Base-by-base conservation (phyloP, 2,888 invertebrate species). In the Apoderus coryli region DNA sequence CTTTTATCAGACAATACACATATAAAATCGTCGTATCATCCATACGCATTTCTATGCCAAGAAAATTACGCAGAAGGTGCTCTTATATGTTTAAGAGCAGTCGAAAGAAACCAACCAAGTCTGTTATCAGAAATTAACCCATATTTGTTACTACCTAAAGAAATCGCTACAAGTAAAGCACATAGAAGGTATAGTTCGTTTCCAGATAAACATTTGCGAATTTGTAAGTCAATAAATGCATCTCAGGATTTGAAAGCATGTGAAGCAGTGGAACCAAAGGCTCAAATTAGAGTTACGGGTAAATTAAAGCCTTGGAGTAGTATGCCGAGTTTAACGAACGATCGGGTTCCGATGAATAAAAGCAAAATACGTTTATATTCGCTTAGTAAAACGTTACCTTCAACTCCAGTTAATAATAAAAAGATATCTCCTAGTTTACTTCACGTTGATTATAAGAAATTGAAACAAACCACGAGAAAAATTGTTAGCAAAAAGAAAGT, bases 61-160 rank as follows among this genome's bases (percentile, higher is more conserved):
- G 61, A 65, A 39, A 57, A 60, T 33, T 69, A 70, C 49, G 63
- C 69, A 9, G 70, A 71, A 44, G 69, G 72, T 2, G 58, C 69
- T 3, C 56, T 74, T 22, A 65, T 72, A 19, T 74, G 73, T 44
- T 54, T 76, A 24, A 62, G 65, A 42, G 72, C 75, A 12, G 63
- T 75, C 2, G 74, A 76, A 53, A 57, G 67, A 28, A 69, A 70
- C 48, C 70, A 72, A 44, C 64, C 65, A 13, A 63, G 64, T 33
- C 48, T 74, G 25, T 56, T 76, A 16, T 65, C 68, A 6, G 73
- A 74, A 53, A 68, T 76, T 30, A 66, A 72, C 49, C 63, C 67
- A 3, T 56, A 60, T 37, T 57, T 73, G 22, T 60, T 59, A 47
- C 40, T 48, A 22, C 37, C 39, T 27, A 50, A 52, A 39, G 44